Conservation (phyloP, 2,113 vertebrate species). For the Zeus faber region DNA sequence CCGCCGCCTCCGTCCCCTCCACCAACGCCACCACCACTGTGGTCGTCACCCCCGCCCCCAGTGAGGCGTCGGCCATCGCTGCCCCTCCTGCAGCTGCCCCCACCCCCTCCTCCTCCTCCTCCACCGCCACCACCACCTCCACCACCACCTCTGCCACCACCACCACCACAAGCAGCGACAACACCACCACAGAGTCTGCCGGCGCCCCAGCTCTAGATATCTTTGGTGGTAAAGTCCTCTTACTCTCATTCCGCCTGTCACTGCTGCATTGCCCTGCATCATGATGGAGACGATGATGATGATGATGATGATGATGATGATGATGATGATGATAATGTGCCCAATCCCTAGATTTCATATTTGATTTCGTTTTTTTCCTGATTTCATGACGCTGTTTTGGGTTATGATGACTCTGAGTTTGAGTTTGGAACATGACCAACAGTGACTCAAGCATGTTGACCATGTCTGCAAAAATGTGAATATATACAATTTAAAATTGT, state of each 20-base stretch:
- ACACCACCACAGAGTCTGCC: constrained; percentile 71
- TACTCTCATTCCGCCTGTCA: constrained; percentile 55
- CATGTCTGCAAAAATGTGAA: constrained; percentile 32
- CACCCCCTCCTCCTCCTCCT: constrained; percentile 76
- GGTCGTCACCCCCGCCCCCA: constrained; percentile 81
- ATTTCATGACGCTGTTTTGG: constrained; percentile 30
- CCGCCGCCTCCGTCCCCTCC: constrained; percentile 74
- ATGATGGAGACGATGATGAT: constrained; percentile 40
- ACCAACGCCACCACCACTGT: constrained; percentile 27
- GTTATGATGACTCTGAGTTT: no score
- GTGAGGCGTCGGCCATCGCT: constrained; percentile 76
- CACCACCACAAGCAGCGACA: constrained; percentile 54
- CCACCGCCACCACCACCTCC: constrained; percentile 81
- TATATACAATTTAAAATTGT: no score
- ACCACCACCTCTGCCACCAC: constrained; percentile 82
- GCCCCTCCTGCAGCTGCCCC: constrained; percentile 64
- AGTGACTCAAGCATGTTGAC: constrained; percentile 59
- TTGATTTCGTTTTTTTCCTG: constrained; percentile 52
- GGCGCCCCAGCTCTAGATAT: constrained; percentile 93
- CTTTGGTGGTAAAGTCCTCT: constrained; percentile 95
- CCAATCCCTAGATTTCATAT: constrained; percentile 49
- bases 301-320: constrained; percentile 10
- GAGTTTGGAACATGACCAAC: constrained; percentile 10
- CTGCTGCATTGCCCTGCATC: constrained; percentile 63
- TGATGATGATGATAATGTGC: constrained; percentile 31